A percentile compares a stretch with the other conserved stretches of the same genome.
These are phyloP conservation scores for Ailuropoda melanoleuca DNA, from an alignment of 2,113 vertebrate species.

Conservation along the genomic window DNA sequence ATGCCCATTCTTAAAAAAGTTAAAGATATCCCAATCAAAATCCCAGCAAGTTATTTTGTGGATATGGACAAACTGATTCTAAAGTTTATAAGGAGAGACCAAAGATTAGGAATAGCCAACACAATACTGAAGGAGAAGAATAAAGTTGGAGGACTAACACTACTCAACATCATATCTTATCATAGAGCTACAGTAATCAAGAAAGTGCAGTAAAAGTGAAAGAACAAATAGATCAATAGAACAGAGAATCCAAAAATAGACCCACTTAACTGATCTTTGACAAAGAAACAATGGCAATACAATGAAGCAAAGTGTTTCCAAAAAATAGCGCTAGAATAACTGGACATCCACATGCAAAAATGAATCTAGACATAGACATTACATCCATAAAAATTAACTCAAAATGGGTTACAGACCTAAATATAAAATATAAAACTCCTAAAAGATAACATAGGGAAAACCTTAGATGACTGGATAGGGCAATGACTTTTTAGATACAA, in stretches of 20 bases:
- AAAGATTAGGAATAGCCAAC: neutral
- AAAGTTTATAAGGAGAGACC: neutral
- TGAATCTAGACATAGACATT: neutral
- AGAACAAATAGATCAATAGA: neutral
- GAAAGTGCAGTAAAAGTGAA: neutral
- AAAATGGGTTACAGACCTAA: neutral
- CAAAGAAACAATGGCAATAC: neutral
- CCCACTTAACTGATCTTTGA: neutral
- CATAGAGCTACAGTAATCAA: neutral
- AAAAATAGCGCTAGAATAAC: neutral
- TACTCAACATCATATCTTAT: neutral
- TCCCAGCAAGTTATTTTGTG: neutral
- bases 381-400: neutral
- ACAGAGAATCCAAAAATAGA: neutral
- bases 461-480: neutral
- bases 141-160: neutral
- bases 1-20: neutral
- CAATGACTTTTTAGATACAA: neutral
- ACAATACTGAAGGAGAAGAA: neutral
- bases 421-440: neutral
- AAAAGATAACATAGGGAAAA: neutral
- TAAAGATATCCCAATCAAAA: neutral
- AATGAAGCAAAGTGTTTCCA: neutral
- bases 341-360: neutral
- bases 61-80: neutral